A percentile compares a stretch with the other conserved stretches of the same genome.
Evolutionary conservation across 64 coral and sea anemone species (phyloP).

Genomic region (Porites lutea): DNA sequence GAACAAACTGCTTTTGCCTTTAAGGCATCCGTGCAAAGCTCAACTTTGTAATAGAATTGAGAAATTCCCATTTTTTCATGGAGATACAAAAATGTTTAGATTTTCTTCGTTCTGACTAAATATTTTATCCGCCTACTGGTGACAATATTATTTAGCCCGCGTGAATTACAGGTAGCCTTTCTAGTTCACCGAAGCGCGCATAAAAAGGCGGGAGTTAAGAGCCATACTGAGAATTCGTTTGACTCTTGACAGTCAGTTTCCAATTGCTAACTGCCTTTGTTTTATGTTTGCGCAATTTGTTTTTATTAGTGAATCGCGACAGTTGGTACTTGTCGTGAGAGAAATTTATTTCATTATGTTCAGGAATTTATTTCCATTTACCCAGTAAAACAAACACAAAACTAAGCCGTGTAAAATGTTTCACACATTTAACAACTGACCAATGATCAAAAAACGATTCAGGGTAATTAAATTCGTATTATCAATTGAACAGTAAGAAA

Average conservation of each 20-base stretch:
- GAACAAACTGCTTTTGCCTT: background rate
- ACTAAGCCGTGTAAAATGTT: background rate
- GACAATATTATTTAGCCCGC: background rate
- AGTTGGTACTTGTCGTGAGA: too few relatives aligned
- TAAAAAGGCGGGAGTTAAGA: background rate
- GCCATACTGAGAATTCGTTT: too few relatives aligned
- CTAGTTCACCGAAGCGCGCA: background rate
- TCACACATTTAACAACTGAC: background rate
- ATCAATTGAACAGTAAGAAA: too few relatives aligned
- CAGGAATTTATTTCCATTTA: background rate
- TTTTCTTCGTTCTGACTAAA: background rate
- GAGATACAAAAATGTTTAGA: background rate
- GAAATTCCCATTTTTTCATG: background rate
- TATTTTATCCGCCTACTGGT: conserved; percentile 11
- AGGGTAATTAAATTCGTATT: background rate
- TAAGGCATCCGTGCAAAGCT: background rate
- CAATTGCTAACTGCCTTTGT: background rate
- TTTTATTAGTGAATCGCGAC: too few relatives aligned
- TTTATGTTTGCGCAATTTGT: too few relatives aligned
- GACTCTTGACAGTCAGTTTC: background rate
- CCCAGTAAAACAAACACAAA: background rate
- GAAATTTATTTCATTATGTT: background rate
- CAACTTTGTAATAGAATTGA: background rate
- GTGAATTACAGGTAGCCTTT: conserved; percentile 18
- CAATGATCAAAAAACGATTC: background rate